Evolutionary conservation across 1,140 invertebrate species (phyloP).

Genomic region (Trissolcus basalis): DNA sequence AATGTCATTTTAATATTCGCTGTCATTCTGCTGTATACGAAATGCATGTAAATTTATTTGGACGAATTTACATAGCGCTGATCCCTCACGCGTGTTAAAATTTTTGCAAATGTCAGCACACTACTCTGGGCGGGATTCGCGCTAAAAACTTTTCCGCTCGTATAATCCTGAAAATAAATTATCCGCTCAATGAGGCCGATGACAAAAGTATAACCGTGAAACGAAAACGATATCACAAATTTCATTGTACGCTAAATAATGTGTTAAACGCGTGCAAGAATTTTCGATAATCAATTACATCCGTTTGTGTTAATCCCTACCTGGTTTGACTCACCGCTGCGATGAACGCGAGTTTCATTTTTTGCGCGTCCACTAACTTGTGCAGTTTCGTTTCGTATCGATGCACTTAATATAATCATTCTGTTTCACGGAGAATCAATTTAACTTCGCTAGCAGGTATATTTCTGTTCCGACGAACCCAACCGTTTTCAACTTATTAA

Average conservation of each 20-base stretch:
- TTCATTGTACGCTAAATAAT: too few species aligned
- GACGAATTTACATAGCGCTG: constrained; percentile 11
- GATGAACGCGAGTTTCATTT: too few species aligned
- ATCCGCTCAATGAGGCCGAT: too few species aligned
- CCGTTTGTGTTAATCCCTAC: too few species aligned
- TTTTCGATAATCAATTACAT: too few species aligned
- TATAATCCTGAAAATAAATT: constrained; percentile 1
- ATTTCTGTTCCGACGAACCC: constrained; percentile 2
- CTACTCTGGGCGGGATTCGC: background rate
- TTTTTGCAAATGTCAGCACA: background rate
- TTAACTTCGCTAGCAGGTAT: constrained; percentile 1
- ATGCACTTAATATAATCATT: constrained; percentile 7
- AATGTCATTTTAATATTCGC: constrained; percentile 16
- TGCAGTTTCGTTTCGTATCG: background rate
- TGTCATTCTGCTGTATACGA: constrained; percentile 6
- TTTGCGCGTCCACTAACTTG: too few species aligned
- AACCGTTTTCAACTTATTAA: background rate
- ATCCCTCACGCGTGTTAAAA: background rate
- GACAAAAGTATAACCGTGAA: too few species aligned
- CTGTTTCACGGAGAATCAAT: constrained; percentile 2
- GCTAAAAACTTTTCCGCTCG: background rate
- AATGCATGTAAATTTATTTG: constrained; percentile 27
- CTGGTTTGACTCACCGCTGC: too few species aligned
- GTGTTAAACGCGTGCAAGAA: too few species aligned
- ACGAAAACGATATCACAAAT: too few species aligned